These are phyloP conservation scores for Cataglyphis altisquamis DNA, from an alignment of 2,888 invertebrate genomes.

Conservation along the genomic window DNA sequence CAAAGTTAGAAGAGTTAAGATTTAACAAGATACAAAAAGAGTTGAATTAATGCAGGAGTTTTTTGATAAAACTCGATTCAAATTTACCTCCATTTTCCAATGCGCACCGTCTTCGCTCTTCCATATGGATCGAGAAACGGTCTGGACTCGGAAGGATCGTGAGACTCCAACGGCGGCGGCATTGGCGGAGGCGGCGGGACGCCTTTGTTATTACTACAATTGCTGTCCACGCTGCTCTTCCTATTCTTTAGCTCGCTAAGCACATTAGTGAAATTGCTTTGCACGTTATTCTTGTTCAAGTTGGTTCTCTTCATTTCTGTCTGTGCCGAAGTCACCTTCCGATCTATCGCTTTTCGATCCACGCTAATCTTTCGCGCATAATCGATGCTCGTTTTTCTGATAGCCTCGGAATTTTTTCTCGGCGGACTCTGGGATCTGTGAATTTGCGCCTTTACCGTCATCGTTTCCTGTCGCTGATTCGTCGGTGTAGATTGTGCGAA, in stretches of 20 bases:
- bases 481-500: conserved; percentile 75
- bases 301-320: conserved; percentile 78
- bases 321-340: conserved; percentile 68
- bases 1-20: background rate
- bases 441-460: conserved; percentile 85
- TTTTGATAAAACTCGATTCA: background rate
- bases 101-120: conserved; percentile 96
- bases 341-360: conserved; percentile 79
- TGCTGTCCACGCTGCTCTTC: conserved; percentile 86
- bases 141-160: conserved; percentile 93
- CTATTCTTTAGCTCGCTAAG: conserved; percentile 87
- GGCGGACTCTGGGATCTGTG: conserved; percentile 86
- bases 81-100: conserved; percentile 94
- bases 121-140: conserved; percentile 97
- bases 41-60: background rate
- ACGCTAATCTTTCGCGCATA: conserved; percentile 82
- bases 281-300: conserved; percentile 82
- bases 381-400: conserved; percentile 80
- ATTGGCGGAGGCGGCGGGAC: conserved; percentile 94
- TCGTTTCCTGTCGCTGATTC: conserved; percentile 81
- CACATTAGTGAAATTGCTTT: conserved; percentile 87
- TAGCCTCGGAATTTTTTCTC: conserved; percentile 78
- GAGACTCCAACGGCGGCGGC: conserved; percentile 94
- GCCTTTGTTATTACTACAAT: conserved; percentile 79
- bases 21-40: background rate